Conservation (phyloP, 2,113 vertebrate species). For the Mystacornis crossleyi region DNA sequence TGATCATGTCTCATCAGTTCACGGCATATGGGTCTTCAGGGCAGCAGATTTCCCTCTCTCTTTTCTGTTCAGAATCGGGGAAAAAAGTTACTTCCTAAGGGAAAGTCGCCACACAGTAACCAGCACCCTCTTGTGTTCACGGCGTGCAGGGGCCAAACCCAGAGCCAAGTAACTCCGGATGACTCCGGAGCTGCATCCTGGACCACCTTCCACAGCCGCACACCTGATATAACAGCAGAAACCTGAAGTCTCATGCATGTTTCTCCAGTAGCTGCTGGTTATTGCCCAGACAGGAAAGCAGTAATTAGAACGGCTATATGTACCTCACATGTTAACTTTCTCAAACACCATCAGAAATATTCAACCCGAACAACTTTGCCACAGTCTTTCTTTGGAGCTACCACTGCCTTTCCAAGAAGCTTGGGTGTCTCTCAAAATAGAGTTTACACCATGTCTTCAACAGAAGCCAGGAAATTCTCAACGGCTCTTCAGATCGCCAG, state of each 20-base stretch:
- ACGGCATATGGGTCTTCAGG: accelerated
- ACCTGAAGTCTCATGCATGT: neutral
- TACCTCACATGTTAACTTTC: neutral
- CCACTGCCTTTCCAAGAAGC: neutral
- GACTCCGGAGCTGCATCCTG: neutral
- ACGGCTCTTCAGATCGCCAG: neutral
- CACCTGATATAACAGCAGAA: neutral
- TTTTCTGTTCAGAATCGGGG: neutral
- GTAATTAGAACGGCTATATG: neutral
- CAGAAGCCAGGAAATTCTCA: neutral
- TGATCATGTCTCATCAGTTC: neutral
- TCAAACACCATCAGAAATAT: neutral
- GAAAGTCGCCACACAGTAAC: neutral
- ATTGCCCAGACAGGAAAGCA: neutral
- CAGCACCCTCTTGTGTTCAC: neutral
- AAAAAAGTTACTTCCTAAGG: neutral
- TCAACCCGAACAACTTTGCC: neutral
- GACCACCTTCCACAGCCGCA: neutral
- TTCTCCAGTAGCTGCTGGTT: neutral
- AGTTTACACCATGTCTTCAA: neutral
- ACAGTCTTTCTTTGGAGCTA: neutral
- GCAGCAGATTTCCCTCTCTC: neutral
- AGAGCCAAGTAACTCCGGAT: accelerated
- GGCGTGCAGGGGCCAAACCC: accelerated
- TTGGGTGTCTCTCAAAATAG: neutral